Base-by-base conservation (phyloP, 1,140 invertebrate genomes). In the Hylyphantes graminicola region DNA sequence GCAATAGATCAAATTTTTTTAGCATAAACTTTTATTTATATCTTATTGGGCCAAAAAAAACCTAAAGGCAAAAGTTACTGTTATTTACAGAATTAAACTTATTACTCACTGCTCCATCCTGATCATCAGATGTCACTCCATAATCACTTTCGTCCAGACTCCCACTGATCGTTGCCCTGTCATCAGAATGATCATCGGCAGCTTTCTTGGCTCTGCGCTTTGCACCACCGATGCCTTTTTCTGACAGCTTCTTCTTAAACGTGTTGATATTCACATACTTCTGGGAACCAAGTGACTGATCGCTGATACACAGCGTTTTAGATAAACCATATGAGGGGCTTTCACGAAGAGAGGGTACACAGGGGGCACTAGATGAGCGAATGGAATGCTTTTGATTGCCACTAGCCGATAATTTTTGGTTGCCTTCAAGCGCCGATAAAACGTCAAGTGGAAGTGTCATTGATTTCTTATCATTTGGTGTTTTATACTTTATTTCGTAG, bases 91-190 rank as follows among this genome's bases (percentile, higher is more conserved):
- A 35, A 35, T 35, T 35, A 35, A 35, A 35, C 35, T 35, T 35
- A 35, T 55, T 10, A 59, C 80, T 74, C 17, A 82, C 80, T 13
- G n/a, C 19, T 17, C 80, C 80, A 75, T 82, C 80, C 74, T 82
- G 80, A 75, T 82, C 80, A 75, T 82, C 80, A 48, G 80, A 82
- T 17, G 70, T 74, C 21, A 64, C 17, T 54, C 80, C 80, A 75
- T 53, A 74, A 21, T 82, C 80, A 82, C 70, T 82, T 75, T 75
- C 80, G 67, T 82, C 80, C 7, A 35, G 48, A n/a, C 70, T 82
- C 21, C 35, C 57, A 64, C 65, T 82, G 48, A 74, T 55, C 2
- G 50, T 10, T 17, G 0, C 9, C 50, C 9, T 76, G 2, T 81
- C 48, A 21, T 53, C 15, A 68, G 3, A 48, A 10, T 17, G 11